A percentile compares a stretch with the other conserved stretches of the same genome.
Conservation (phyloP, 2,888 invertebrate genomes). For the Orthosia gothica region DNA sequence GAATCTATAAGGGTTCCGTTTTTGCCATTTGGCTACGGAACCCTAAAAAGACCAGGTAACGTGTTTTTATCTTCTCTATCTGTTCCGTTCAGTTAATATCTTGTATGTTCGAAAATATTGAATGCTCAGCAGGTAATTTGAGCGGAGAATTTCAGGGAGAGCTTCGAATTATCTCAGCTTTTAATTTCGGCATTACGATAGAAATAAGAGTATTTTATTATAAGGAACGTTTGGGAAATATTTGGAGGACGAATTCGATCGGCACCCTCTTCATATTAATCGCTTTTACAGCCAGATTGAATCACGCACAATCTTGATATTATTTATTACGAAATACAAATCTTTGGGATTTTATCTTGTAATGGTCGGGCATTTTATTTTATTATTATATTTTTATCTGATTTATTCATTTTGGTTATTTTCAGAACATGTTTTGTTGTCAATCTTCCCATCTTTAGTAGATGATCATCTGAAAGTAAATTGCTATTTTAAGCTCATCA, state of each 20-base stretch:
- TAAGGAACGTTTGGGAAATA: conserved; percentile 35
- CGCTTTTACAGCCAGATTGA: conserved; percentile 21
- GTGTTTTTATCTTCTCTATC: too few relatives aligned
- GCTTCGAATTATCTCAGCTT: conserved; percentile 4
- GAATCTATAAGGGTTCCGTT: too few relatives aligned
- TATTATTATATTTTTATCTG: background rate
- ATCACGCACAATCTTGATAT: conserved; percentile 38
- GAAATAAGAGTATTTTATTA: conserved; percentile 34
- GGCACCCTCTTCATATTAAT: conserved; percentile 43
- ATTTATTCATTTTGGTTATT: too few relatives aligned
- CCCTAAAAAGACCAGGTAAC: too few relatives aligned
- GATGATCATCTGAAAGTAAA: background rate
- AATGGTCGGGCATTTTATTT: background rate
- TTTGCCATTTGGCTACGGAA: too few relatives aligned
- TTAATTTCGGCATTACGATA: conserved; percentile 40
- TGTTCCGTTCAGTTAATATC: too few relatives aligned
- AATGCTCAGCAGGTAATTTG: conserved; percentile 1
- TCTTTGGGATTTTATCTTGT: conserved; percentile 22
- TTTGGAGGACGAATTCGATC: conserved; percentile 39
- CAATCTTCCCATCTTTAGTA: background rate
- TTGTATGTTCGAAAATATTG: background rate
- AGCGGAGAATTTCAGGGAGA: conserved; percentile 7
- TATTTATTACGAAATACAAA: conserved; percentile 34
- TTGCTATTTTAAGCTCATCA: background rate
- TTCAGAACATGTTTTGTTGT: too few relatives aligned